Evolutionary conservation across 2,113 vertebrate genomes (phyloP).

Genomic region (Laticauda laticaudata): DNA sequence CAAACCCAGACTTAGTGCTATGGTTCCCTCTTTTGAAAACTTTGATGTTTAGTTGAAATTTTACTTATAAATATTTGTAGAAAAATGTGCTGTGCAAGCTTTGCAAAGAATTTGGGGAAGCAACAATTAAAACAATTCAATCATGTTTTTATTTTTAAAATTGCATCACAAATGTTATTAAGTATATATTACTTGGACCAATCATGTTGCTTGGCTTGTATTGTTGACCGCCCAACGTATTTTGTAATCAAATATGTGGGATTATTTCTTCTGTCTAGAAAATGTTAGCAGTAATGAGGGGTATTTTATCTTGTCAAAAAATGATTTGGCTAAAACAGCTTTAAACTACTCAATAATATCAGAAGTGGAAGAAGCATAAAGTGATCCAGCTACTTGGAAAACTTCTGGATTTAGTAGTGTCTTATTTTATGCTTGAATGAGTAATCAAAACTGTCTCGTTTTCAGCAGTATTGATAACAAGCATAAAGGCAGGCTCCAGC

Average conservation of each 20-base stretch:
- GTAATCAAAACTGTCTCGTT: conserved; percentile 31
- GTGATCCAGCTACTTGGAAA: background rate
- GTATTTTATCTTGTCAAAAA: conserved; percentile 34
- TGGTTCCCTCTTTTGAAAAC: background rate
- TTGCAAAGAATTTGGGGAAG: background rate
- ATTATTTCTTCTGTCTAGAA: conserved; percentile 17
- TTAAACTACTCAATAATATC: conserved; percentile 21
- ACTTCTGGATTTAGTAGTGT: conserved; percentile 23
- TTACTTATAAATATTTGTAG: background rate
- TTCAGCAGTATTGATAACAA: conserved; percentile 20
- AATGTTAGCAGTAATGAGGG: conserved; percentile 27
- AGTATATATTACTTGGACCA: background rate
- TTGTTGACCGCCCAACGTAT: conserved; percentile 3
- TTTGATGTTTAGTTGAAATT: background rate
- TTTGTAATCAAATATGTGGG: conserved; percentile 28
- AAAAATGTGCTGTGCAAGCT: background rate
- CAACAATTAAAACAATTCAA: conserved; percentile 7
- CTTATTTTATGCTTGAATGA: conserved; percentile 38
- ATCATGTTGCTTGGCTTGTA: background rate
- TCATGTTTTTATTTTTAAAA: background rate
- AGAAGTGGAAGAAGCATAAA: conserved; percentile 22
- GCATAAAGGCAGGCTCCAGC: background rate
- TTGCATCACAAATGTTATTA: background rate
- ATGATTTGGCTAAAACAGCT: conserved; percentile 27
- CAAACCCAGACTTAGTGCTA: background rate